Base-by-base conservation (phyloP, 2,888 invertebrate genomes). In the Caenorhabditis sinica region DNA sequence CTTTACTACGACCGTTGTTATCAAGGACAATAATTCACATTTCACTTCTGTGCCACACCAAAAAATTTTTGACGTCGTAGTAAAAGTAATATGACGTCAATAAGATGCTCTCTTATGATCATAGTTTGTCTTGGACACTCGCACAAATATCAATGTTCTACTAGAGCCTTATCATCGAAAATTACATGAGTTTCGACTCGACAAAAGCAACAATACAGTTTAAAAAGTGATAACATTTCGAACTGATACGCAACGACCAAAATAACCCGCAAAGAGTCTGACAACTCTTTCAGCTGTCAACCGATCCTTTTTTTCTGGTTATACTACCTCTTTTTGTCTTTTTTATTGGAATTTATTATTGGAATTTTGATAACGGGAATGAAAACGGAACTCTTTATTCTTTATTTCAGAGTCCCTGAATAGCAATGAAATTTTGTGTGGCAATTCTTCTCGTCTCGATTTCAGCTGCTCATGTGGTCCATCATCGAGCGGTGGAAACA, bases 51-150 rank as follows among this genome's bases (percentile, higher is more conserved):
- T 15, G 23, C 15, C 2, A 53, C 23, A 53, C 53, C 13, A 56
- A 28, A 56, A 25, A 11, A 9, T 53, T 20, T 36, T 49, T 68
- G 68, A 53, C 49, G 49, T 30, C 11, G 33, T 66, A 45, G 28
- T 17, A 33, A 33, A 33, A 36, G 49, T 68, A n/a, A 53, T 33
- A 36, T 68, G 68, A 68, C 68, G 68, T 68, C 68, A 53, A 36
- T 40, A 53, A 56, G 25, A 13, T 58, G 13, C 43, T 40, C 56
- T 23, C 58, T 43, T 58, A 11, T 71, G 58, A 71, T 71, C 40
- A 43, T 60, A 72, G 23, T 72, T 60, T 72, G 72, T 72, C 72
- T 58, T 61, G 28, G 72, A 72, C 72, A 72, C 30, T 45, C 33
- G 25, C 45, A 49, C 60, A 58, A 28, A 60, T 60, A 72, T 72